Evolutionary conservation across 1,140 invertebrate species (phyloP).

Genomic region (Drosophila pruinosa): DNA sequence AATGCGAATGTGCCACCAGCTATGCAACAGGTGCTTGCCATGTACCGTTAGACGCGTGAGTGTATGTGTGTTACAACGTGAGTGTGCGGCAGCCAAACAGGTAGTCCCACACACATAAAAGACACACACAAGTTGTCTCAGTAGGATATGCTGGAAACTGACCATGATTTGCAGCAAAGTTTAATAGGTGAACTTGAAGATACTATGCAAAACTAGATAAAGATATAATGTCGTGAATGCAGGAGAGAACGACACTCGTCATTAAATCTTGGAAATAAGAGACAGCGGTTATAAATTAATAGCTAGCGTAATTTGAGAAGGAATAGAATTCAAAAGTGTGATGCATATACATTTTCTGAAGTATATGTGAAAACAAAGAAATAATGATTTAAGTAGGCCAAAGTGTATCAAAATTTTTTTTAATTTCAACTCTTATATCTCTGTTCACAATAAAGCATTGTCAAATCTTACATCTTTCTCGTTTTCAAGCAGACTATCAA

Average conservation of each 20-base stretch:
- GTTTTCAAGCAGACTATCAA: background rate
- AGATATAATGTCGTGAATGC: background rate
- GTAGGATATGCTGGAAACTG: slow-evolving; percentile 16
- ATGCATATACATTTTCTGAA: too few species aligned
- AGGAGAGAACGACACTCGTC: background rate
- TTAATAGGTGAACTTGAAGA: slow-evolving; percentile 75
- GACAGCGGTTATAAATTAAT: background rate
- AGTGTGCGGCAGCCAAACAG: slow-evolving; percentile 42
- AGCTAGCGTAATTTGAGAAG: background rate
- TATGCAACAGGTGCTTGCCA: slow-evolving; percentile 59
- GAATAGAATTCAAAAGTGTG: background rate
- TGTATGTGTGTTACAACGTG: slow-evolving; percentile 9
- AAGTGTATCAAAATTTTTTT: too few species aligned
- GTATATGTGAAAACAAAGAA: too few species aligned
- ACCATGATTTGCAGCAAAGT: slow-evolving; percentile 59
- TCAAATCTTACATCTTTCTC: background rate
- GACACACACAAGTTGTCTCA: slow-evolving; percentile 9
- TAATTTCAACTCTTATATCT: too few species aligned
- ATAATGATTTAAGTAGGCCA: too few species aligned
- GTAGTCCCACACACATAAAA: slow-evolving; percentile 45
- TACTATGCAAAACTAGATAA: slow-evolving; percentile 56
- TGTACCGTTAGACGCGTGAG: slow-evolving; percentile 50
- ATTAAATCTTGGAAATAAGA: background rate
- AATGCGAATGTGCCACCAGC: slow-evolving; percentile 66
- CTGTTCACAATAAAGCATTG: too few species aligned